Evolutionary conservation across 2,888 invertebrate species (phyloP), one percentile per base, ranked within the genome.

Genomic region (Epirrita christyi): DNA sequence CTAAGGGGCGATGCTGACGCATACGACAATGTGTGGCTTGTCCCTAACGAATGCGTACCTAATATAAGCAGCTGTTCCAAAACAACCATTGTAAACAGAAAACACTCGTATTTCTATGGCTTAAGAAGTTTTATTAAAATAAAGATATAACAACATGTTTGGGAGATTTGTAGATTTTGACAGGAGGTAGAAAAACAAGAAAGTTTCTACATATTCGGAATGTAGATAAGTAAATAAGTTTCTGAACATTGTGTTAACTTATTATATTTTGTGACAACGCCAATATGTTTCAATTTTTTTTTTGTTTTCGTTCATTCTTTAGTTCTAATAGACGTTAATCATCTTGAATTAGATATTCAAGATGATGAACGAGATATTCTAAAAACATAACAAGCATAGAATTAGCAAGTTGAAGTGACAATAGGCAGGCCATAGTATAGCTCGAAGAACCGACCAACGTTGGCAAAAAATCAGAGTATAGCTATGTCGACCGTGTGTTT

Each of bases 81-180:
- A 65, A 63, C 59, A 59, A 55, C 47, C 51, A 42, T 29, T 42
- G 55, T 47, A 48, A 55, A 44, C 61, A 60, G 32, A 56, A 41
- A 63, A 70, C 70, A 70, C 68, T 66, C 63, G 67, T 62, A 62
- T 70, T 59, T 59, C 58, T 61, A 62, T 63, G 71, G 71, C 71
- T 76, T 69, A 68, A 66, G 71, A 78, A 76, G 71, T 78, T 78
- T 74, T 74, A 73, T 75, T 72, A 72, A 66, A 72, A 74, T 48
- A 73, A 65, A 64, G 62, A 53, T 65, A 67, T 64, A 68, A 58
- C 66, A 62, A 63, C 59, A 66, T 61, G 56, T 70, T 44, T 55
- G 38, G 21, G 48, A 54, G 55, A 64, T 59, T 60, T 60, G 55
- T 62, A 47, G 51, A 50, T 38, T 50, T 40, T 53, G 52, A 60